A percentile compares a stretch with the other conserved stretches of the same genome.
phyloP scores from a whole-genome alignment of 2,797 vertebrate genomes.

The Darevskia nairensis region DNA sequence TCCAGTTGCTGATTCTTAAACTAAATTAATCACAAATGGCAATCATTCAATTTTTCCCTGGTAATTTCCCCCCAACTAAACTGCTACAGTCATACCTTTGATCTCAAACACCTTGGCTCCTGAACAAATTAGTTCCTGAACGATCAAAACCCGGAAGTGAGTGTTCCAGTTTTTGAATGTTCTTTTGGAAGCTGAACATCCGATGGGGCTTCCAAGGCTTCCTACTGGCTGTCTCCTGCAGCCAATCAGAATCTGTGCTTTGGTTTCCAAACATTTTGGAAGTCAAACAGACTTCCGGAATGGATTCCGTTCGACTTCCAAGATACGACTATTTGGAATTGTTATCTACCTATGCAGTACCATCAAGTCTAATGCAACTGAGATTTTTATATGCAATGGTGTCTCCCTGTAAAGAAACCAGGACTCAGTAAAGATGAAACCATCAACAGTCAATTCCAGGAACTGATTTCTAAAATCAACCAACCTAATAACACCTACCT shows the following conservation, averaged over 20 bases:
- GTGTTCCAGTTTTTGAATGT: neutral
- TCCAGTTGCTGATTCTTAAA: neutral
- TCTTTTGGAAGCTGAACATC: too few relatives aligned
- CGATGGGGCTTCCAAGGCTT: too few relatives aligned
- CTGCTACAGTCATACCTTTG: too few relatives aligned
- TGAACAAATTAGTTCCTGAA: too few relatives aligned
- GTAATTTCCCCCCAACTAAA: too few relatives aligned
- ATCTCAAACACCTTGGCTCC: too few relatives aligned
- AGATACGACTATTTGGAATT: too few relatives aligned
- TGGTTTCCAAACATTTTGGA: too few relatives aligned
- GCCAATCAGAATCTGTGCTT: too few relatives aligned
- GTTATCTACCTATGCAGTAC: neutral
- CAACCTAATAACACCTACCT: slow-evolving; percentile 58
- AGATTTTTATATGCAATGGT: neutral
- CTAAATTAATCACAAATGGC: neutral
- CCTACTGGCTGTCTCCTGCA: too few relatives aligned
- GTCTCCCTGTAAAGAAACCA: slow-evolving; percentile 51
- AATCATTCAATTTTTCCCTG: neutral
- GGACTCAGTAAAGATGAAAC: slow-evolving; percentile 44
- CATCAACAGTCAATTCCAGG: slow-evolving; percentile 67
- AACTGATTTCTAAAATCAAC: slow-evolving; percentile 66
- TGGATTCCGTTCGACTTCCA: too few relatives aligned
- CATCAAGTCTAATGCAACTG: neutral
- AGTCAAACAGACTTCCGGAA: neutral
- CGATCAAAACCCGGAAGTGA: too few relatives aligned